These are phyloP conservation scores for Idaea aversata DNA, from an alignment of 2,888 invertebrate genomes.

Conservation along the genomic window DNA sequence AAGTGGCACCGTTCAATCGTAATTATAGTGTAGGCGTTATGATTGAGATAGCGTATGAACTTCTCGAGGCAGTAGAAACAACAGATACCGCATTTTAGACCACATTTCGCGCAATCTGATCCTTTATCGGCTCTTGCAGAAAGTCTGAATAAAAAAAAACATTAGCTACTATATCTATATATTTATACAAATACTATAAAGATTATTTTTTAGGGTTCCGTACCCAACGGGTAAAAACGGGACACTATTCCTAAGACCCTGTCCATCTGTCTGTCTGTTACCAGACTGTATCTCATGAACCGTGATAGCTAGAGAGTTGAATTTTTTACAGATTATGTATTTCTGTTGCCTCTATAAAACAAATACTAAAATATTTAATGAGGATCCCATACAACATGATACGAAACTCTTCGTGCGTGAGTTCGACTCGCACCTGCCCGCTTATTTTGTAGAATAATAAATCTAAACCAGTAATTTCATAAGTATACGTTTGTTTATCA, in stretches of 20 bases:
- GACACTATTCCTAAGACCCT: too few relatives aligned
- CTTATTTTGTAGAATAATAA: not conserved
- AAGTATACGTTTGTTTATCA: conserved; percentile 3
- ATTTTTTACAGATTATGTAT: too few relatives aligned
- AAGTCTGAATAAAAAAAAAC: conserved; percentile 71
- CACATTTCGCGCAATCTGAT: conserved; percentile 87
- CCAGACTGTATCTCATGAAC: too few relatives aligned
- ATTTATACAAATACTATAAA: not conserved
- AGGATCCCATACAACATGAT: too few relatives aligned
- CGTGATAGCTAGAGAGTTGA: too few relatives aligned
- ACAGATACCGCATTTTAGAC: conserved; percentile 90
- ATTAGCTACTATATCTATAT: not conserved
- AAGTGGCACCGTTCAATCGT: conserved; percentile 95
- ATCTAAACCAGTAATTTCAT: not conserved
- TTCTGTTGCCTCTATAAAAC: too few relatives aligned
- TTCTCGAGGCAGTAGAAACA: conserved; percentile 95
- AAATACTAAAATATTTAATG: too few relatives aligned
- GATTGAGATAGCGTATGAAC: conserved; percentile 94
- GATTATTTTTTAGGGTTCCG: not conserved
- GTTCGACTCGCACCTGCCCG: too few relatives aligned
- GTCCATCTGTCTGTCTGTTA: too few relatives aligned
- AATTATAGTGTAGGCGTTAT: conserved; percentile 96
- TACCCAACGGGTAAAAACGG: too few relatives aligned
- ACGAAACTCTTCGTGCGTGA: too few relatives aligned
- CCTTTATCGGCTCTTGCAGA: conserved; percentile 85